Base-by-base conservation (phyloP, 2,797 vertebrate genomes). In the Spinus pinus region DNA sequence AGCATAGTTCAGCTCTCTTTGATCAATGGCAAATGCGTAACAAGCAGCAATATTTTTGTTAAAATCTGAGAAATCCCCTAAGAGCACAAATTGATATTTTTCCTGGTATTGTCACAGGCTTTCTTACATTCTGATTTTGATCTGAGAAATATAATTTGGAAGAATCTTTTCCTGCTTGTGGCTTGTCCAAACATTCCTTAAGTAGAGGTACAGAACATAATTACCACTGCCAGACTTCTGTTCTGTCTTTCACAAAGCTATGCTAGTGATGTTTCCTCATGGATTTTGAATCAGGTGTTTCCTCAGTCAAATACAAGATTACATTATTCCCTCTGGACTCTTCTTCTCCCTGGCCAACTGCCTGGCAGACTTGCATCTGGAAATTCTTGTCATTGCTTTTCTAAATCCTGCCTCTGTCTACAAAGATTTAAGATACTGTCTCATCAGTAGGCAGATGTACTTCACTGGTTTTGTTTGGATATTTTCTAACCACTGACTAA, bases 371-470 rank as follows among this genome's bases (percentile, higher is more conserved):
- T 95, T 50, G 77, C 47, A 82, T 89, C 44, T 73, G 73, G 77
- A 94, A 95, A 94, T 92, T 91, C 71, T 93, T 93, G 49, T 92
- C 83, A 88, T 50, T 70, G 80, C 25, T 95, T 96, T 92, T 88
- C 86, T 92, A 96, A 96, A 86, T 94, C 39, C 74, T 94, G 30
- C 28, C 88, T 95, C 93, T 9, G 35, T 86, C 58, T 94, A 86
- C 20, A 69, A 91, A 90, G 73, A 39, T 42, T 88, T 91, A 91
- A 91, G 88, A 71, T 60, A 82, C 19, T 72, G 51, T 64, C 58
- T 96, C 69, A 95, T 96, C 70, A n/a, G 41, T 78, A 96, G 95
- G 88, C 56, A 64, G 91, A 94, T 90, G 11, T 92, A 91, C 56
- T 47, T 87, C 81, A 90, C 72, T 67, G 33, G 35, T 42, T 95